Evolutionary conservation across 2,797 vertebrate genomes (phyloP), one percentile per base, ranked within the genome.

Genomic region (Chaetodon trifasciatus): DNA sequence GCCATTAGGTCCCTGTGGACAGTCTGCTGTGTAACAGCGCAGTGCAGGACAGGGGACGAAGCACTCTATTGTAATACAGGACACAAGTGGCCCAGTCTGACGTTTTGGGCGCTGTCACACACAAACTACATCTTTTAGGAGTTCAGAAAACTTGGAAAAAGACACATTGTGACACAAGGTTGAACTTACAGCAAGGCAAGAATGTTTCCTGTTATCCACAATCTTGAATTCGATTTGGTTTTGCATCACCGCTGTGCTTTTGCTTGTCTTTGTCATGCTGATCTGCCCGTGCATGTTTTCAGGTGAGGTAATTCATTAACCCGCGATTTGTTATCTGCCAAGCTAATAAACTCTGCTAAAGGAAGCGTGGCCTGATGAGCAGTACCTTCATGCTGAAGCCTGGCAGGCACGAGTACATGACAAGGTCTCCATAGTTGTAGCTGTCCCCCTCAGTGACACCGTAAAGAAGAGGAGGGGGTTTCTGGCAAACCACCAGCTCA

Each of bases 321-420:
- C 6, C 1, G 6, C 7, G 11, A 21, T 55, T 63, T 62, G 3
- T 35, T 9, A 57, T 62, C n/a, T 35, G 3, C 19, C 58, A 17
- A 62, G 35, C 19, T 32, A 12, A 49, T 61, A 7, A 40, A 67
- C 8, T 28, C 6, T 15, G 8, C 2, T 52, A 35, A 12, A 50
- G 2, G 21, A 49, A 56, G 67, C 24, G 1, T 37, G 40, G 17
- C 47, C 23, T 19, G 23, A 53, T 49, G 21, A 76, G 52, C 35
- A 10, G 88, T 96, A 99, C 98, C 95, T 98, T 95, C 88, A 99
- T 88, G 84, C 96, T 93, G 90, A 97, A 99, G 73, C 97, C 98
- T 73, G 96, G 88, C 65, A 97, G 91, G 88, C 98, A 99, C 12
- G 95, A 96, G 90, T 98, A 97, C 73, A 91, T 86, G 78, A 98